Evolutionary conservation across 1,140 invertebrate species (phyloP).

Genomic region (Teleopsis dalmanni): DNA sequence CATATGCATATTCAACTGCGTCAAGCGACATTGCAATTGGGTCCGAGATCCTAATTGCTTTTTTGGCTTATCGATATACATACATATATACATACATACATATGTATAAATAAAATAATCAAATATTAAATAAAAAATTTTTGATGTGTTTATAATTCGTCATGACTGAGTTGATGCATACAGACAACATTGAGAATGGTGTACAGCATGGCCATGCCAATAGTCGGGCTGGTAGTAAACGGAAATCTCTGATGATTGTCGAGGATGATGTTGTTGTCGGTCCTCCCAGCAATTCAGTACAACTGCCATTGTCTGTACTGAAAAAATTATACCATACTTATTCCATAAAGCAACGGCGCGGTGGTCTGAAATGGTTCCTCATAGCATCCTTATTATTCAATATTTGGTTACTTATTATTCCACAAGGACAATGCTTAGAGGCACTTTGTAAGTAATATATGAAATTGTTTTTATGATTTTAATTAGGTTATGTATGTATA

Average conservation of each 20-base stretch:
- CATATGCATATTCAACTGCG: too few relatives aligned
- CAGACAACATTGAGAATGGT: conserved; percentile 7
- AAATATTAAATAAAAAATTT: background rate
- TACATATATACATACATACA: background rate
- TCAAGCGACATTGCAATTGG: too few relatives aligned
- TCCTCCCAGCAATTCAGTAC: conserved; percentile 27
- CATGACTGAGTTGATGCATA: background rate
- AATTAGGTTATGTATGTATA: background rate
- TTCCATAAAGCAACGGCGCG: conserved; percentile 63
- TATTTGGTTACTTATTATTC: conserved; percentile 53
- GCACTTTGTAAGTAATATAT: conserved; percentile 27
- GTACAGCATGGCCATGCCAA: conserved; percentile 4
- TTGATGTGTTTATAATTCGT: background rate
- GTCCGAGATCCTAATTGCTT: too few relatives aligned
- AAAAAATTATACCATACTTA: conserved; percentile 71
- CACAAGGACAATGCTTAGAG: conserved; percentile 46
- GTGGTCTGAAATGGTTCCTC: conserved; percentile 69
- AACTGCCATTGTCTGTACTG: conserved; percentile 51
- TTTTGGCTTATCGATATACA: too few relatives aligned
- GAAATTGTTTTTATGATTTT: background rate
- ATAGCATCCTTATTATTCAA: conserved; percentile 61
- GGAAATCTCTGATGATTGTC: background rate
- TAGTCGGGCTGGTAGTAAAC: background rate
- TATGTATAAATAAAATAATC: background rate
- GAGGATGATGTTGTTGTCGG: background rate